Conservation (phyloP, 2,113 vertebrate species). For the Oxyruncus cristatus region DNA sequence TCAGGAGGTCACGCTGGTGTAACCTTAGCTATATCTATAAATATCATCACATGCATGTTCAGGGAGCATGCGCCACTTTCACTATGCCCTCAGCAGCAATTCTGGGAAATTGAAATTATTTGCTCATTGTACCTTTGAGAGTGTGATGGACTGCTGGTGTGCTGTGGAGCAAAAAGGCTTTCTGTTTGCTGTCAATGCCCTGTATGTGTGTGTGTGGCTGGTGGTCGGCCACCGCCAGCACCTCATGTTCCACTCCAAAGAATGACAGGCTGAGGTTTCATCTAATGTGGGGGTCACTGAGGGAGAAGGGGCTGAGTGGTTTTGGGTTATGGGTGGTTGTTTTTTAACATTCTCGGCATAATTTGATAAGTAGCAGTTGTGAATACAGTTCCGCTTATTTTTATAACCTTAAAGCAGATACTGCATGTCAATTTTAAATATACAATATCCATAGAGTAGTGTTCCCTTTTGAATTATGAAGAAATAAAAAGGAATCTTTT, state of each 20-base stretch:
- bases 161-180: not conserved
- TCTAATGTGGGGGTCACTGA: not conserved
- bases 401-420: not conserved
- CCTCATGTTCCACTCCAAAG: not conserved
- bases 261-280: not conserved
- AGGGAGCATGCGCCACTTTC: not conserved
- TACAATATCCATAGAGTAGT: not conserved
- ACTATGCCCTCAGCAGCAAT: not conserved
- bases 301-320: not conserved
- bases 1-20: not conserved
- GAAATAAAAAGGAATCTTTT: not conserved
- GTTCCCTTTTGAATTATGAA: not conserved
- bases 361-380: not conserved
- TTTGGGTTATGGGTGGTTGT: not conserved
- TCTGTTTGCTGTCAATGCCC: not conserved
- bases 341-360: not conserved
- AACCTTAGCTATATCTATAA: not conserved
- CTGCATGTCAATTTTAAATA: not conserved
- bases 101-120: not conserved
- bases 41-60: not conserved
- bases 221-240: not conserved
- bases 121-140: not conserved
- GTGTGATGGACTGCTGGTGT: not conserved
- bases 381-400: not conserved
- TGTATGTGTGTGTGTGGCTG: not conserved